Conservation (phyloP, 2,113 vertebrate genomes). For the Desmodus rotundus region DNA sequence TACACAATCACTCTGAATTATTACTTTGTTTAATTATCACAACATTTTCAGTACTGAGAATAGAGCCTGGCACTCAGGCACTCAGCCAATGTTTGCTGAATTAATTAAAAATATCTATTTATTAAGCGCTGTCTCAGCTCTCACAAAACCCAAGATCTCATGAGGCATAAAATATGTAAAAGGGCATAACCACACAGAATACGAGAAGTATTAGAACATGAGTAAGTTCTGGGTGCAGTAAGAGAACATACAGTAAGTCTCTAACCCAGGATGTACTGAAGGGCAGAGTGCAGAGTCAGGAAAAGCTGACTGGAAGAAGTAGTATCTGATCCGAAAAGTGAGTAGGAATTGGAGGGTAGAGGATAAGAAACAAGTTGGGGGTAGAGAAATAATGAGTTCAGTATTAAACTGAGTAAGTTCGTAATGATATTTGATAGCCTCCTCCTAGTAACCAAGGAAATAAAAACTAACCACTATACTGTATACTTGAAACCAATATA, state of each 20-base stretch:
- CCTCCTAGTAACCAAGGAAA: neutral
- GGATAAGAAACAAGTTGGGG: neutral
- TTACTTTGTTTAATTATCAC: neutral
- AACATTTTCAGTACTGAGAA: neutral
- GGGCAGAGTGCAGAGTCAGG: neutral
- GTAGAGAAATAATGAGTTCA: neutral
- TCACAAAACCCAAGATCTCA: neutral
- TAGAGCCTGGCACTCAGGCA: neutral
- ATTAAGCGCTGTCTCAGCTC: neutral
- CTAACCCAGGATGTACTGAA: neutral
- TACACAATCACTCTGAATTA: neutral
- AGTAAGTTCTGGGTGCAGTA: neutral
- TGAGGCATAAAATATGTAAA: neutral
- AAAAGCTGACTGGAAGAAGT: neutral
- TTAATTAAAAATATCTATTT: neutral
- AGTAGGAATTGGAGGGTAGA: neutral
- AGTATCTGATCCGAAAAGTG: neutral
- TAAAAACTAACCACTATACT: neutral
- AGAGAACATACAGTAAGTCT: neutral
- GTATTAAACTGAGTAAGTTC: neutral
- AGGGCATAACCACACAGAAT: neutral
- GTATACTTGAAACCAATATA: neutral
- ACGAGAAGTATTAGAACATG: neutral
- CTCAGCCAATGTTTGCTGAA: neutral
- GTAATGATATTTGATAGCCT: neutral